These are phyloP conservation scores for Siniperca obscura DNA, from an alignment of 2,797 vertebrate species.

Conservation along the genomic window DNA sequence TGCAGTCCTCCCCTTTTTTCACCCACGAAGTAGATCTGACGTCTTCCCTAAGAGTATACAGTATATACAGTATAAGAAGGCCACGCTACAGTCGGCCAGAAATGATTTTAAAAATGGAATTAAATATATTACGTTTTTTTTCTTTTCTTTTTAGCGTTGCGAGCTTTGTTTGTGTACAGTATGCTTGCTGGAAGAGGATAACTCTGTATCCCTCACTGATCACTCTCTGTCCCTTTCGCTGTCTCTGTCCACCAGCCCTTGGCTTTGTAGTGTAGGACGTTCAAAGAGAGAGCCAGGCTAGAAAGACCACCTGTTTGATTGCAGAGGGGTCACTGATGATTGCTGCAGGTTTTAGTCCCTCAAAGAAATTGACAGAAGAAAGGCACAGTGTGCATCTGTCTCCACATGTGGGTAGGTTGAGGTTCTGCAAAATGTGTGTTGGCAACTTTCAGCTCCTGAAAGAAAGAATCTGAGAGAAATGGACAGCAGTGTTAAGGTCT, in stretches of 20 bases:
- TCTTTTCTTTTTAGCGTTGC: background rate
- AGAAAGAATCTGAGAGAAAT: conserved; percentile 25
- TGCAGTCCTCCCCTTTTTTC: background rate
- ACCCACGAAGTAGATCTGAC: background rate
- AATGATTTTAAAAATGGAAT: background rate
- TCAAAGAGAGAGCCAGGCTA: conserved; percentile 43
- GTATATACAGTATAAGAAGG: background rate
- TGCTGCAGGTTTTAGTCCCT: conserved; percentile 53
- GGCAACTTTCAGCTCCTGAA: background rate
- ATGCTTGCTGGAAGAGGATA: background rate
- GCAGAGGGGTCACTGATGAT: conserved; percentile 64
- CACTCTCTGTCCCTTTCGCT: background rate
- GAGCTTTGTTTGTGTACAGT: background rate
- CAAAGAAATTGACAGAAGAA: conserved; percentile 51
- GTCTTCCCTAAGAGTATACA: background rate
- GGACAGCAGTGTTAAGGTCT: conserved; percentile 31
- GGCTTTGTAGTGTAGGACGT: conserved; percentile 49
- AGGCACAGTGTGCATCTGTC: conserved; percentile 10
- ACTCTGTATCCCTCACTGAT: background rate
- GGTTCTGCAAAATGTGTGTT: background rate
- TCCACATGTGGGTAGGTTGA: background rate
- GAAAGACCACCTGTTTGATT: conserved; percentile 63
- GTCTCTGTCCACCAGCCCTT: conserved; percentile 20
- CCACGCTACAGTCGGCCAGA: background rate
- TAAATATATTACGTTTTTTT: background rate